These are phyloP conservation scores for Eleginops maclovinus DNA, from an alignment of 2,113 vertebrate genomes.

Conservation along the genomic window DNA sequence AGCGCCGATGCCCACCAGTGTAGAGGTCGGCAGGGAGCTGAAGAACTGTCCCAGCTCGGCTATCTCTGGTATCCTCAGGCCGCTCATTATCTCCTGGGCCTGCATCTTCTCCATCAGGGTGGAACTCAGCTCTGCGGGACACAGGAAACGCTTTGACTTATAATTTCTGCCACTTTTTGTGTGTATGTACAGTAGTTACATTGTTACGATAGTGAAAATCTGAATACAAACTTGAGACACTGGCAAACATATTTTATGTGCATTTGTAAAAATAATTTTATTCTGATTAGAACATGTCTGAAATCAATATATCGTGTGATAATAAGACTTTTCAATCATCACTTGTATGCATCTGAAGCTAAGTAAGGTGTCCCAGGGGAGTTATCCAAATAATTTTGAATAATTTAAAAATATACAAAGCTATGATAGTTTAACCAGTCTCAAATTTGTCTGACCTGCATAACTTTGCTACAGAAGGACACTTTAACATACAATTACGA, in stretches of 20 bases:
- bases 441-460: background rate
- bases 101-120: conserved; percentile 97
- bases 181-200: background rate
- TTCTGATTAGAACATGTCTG: background rate
- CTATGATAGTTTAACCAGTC: background rate
- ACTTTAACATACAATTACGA: background rate
- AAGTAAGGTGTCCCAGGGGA: background rate
- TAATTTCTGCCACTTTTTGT: background rate
- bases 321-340: background rate
- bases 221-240: background rate
- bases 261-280: background rate
- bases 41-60: conserved; percentile 92
- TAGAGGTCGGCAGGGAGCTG: conserved; percentile 89
- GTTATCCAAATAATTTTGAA: background rate
- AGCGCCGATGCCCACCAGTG: conserved; percentile 92
- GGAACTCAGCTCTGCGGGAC: conserved; percentile 88
- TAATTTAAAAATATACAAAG: background rate
- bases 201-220: background rate
- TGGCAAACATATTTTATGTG: background rate
- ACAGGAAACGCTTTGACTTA: background rate
- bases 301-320: background rate
- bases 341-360: background rate
- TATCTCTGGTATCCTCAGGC: conserved; percentile 90
- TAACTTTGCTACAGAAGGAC: background rate
- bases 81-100: conserved; percentile 91